phyloP scores from a whole-genome alignment of 2,888 invertebrate genomes.

The Melanostoma mellinum region DNA sequence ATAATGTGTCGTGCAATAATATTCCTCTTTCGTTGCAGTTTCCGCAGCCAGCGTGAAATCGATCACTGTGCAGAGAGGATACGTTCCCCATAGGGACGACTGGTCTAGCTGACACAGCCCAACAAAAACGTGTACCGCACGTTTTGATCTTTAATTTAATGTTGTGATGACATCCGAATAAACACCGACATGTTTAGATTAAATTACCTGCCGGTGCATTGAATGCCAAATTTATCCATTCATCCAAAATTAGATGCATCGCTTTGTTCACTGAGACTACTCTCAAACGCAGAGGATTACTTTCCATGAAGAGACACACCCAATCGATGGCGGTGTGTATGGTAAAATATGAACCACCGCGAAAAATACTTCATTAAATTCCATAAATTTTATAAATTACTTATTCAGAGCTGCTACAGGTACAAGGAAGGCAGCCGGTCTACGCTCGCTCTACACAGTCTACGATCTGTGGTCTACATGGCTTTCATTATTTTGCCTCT shows the following conservation, averaged over 20 bases:
- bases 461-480: conserved; percentile 21
- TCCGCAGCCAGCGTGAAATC: conserved; percentile 36
- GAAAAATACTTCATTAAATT: conserved; percentile 57
- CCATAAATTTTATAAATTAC: conserved; percentile 64
- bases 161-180: conserved; percentile 51
- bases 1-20: conserved; percentile 45
- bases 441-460: too few relatives aligned
- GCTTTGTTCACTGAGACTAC: background rate
- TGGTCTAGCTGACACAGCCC: background rate
- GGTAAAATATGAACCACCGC: conserved; percentile 49
- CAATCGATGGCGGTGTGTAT: conserved; percentile 10
- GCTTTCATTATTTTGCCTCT: conserved; percentile 24
- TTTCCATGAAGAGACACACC: conserved; percentile 36
- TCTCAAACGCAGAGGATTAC: background rate
- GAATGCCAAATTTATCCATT: conserved; percentile 14
- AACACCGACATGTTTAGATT: conserved; percentile 49
- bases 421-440: background rate
- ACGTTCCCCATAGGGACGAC: conserved; percentile 7
- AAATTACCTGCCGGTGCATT: conserved; percentile 21
- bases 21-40: conserved; percentile 1
- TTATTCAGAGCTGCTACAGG: conserved; percentile 41
- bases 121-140: conserved; percentile 30
- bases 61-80: conserved; percentile 27
- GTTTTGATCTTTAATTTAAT: conserved; percentile 56
- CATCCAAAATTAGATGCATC: conserved; percentile 35